Evolutionary conservation across 2,888 invertebrate genomes (phyloP).

Genomic region (Lithophane ornitopus): DNA sequence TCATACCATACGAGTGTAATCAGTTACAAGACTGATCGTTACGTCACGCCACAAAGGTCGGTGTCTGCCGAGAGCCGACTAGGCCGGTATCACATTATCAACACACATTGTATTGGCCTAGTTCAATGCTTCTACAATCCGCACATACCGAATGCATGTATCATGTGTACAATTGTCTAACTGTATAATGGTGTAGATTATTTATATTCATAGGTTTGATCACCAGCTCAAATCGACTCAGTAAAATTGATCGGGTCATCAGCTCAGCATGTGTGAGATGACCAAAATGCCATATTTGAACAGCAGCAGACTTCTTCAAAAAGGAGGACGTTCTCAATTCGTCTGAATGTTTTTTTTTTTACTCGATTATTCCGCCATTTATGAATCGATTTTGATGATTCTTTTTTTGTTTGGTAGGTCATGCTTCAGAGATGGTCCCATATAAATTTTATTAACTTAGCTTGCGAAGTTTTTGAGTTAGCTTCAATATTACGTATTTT

Average conservation of each 20-base stretch:
- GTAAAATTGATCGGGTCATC: too few species aligned
- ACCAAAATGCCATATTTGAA: background rate
- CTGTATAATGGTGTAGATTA: conserved; percentile 1
- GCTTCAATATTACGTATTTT: too few species aligned
- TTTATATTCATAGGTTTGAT: background rate
- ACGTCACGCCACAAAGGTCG: conserved; percentile 49
- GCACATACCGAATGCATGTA: conserved; percentile 39
- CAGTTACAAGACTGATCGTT: conserved; percentile 35
- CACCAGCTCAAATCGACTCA: background rate
- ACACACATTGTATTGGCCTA: conserved; percentile 49
- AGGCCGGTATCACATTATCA: conserved; percentile 52
- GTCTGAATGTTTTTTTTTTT: too few species aligned
- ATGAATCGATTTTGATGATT: too few species aligned
- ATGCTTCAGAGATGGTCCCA: too few species aligned
- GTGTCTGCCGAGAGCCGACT: conserved; percentile 41
- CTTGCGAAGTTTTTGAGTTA: too few species aligned
- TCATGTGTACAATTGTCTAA: conserved; percentile 38
- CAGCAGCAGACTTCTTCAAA: too few species aligned
- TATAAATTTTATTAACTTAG: too few species aligned
- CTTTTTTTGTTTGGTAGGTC: too few species aligned
- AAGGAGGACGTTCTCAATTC: too few species aligned
- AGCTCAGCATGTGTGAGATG: background rate
- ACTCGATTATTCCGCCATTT: too few species aligned
- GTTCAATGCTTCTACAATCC: conserved; percentile 52
- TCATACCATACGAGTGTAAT: conserved; percentile 51